Percentiles rank a stretch among this genome's conserved stretches.
Evolutionary conservation across 2,888 invertebrate genomes (phyloP).

Genomic region (Neoscelio sp.): DNA sequence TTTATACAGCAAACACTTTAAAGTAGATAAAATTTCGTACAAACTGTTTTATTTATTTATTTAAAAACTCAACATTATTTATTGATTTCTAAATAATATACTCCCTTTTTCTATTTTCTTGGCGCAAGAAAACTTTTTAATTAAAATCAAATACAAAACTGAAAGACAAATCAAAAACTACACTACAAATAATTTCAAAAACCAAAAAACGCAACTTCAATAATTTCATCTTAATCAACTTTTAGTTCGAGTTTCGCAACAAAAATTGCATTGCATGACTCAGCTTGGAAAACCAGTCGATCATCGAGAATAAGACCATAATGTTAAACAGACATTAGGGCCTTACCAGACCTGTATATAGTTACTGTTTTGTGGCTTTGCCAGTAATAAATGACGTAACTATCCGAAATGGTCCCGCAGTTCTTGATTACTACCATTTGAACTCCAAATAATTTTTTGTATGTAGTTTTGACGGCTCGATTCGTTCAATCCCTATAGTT

Average conservation of each 20-base stretch:
- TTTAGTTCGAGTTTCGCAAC: too few species aligned
- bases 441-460: slow-evolving; percentile 38
- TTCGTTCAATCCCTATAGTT: slow-evolving; percentile 37
- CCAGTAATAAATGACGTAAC: slow-evolving; percentile 63
- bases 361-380: slow-evolving; percentile 64
- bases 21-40: too few species aligned
- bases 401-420: slow-evolving; percentile 68
- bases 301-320: slow-evolving; percentile 38
- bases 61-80: too few species aligned
- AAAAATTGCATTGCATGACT: slow-evolving; percentile 60
- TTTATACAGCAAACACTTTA: too few species aligned
- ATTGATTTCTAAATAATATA: too few species aligned
- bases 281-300: slow-evolving; percentile 51
- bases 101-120: too few species aligned
- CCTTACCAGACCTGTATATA: slow-evolving; percentile 59
- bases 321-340: slow-evolving; percentile 34
- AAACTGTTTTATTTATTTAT: too few species aligned
- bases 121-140: too few species aligned
- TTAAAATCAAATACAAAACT: too few species aligned
- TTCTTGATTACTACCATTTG: slow-evolving; percentile 36
- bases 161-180: background rate
- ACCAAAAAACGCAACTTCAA: too few species aligned
- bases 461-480: slow-evolving; percentile 57
- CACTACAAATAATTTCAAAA: background rate
- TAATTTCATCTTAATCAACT: too few species aligned